Percentiles rank a stretch among this genome's conserved stretches.
phyloP scores from a whole-genome alignment of 2,797 vertebrate species.

The Characodon lateralis region DNA sequence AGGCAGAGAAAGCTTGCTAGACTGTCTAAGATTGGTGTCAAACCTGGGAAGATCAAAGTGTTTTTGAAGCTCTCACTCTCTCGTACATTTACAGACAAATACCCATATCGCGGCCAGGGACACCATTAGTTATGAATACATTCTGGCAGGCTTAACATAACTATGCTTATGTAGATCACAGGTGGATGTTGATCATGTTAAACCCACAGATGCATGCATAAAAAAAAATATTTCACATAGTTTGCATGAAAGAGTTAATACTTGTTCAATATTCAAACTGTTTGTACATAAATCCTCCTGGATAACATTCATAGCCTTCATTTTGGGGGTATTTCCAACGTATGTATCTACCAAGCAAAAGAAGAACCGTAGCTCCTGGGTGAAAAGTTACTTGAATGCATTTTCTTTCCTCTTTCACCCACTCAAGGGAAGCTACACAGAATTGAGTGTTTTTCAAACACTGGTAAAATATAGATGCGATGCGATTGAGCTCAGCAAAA shows the following conservation, averaged over 20 bases:
- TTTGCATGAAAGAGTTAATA: neutral
- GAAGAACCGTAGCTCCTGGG: neutral
- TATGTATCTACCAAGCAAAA: constrained; percentile 10
- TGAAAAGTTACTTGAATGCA: constrained; percentile 11
- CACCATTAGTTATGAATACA: constrained; percentile 20
- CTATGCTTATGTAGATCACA: neutral
- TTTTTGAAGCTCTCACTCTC: constrained; percentile 36
- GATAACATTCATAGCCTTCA: neutral
- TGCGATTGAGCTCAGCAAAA: constrained; percentile 7
- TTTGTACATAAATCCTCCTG: neutral
- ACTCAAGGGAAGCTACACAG: neutral
- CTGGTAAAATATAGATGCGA: constrained; percentile 16
- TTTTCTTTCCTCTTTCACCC: neutral
- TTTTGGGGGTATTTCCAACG: neutral
- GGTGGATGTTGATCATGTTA: constrained; percentile 4
- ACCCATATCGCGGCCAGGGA: constrained; percentile 9
- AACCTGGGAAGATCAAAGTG: constrained; percentile 49
- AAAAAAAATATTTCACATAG: neutral
- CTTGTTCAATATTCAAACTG: neutral
- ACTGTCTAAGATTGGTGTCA: constrained; percentile 46
- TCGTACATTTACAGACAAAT: constrained; percentile 20
- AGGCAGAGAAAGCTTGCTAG: constrained; percentile 19
- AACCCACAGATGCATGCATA: neutral
- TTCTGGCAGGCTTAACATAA: constrained; percentile 7
- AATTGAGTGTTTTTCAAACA: constrained; percentile 9